Base-by-base conservation (phyloP, 2,113 vertebrate genomes). In the Vombatus ursinus region DNA sequence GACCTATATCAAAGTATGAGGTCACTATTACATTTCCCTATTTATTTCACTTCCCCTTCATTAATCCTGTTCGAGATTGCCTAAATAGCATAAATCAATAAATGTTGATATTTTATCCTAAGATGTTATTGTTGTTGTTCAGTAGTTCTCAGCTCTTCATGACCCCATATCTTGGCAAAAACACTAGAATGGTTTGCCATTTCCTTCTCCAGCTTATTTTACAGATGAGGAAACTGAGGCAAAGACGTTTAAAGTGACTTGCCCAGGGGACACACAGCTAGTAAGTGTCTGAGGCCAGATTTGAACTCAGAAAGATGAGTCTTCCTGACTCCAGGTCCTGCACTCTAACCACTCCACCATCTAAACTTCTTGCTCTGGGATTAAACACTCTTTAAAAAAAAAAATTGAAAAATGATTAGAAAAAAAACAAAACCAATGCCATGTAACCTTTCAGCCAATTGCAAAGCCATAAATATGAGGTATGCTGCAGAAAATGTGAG, bases 31-130 rank as follows among this genome's bases (percentile, higher is more conserved):
- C 92, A 77, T 68, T 90, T 68, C 47, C 52, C 8, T 51, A 47
- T 94, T 96, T 68, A 49, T 95, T 26, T 90, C 48, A 92, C 6
- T 92, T 94, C 19, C 52, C 84, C 10, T 77, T 37, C 90, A 16
- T 91, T 92, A 48, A 44, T 52, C 37, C 44, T n/a, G 10, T 48
- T 31, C 47, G 44, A 91, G 3, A 0, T 89, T 49, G n/a, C 91
- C 91, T 48, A 50, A 16, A 50, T 24, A n/a, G 95, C 53, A 49
- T 50, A 92, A 92, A 49, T 57, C 22, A 49, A 37, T 50, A 61
- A 61, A 49, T 50, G 23, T 50, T 22, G 16, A 49, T 50, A 92
- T 44, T 24, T 44, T 52, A 53, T 44, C 2, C 9, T 44, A 44
- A 47, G 91, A 54, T 48, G 4, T 77, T 77, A 5, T 44, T 44